Evolutionary conservation across 2,113 vertebrate genomes (phyloP).

Genomic region (Numida meleagris): DNA sequence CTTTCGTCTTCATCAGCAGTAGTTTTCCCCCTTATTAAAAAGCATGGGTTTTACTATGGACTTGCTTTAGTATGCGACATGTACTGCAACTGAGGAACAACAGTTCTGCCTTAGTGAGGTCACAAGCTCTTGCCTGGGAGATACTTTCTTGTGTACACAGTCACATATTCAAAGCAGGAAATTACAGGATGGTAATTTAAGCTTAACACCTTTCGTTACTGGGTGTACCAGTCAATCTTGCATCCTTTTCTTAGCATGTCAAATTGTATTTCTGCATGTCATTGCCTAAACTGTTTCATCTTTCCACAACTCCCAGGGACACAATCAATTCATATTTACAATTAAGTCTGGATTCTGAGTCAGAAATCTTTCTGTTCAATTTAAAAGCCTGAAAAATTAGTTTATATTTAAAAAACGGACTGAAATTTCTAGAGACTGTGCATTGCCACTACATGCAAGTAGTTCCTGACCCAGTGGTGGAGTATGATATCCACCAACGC

Average conservation of each 20-base stretch:
- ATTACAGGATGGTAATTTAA: constrained; percentile 34
- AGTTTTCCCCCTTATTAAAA: background rate
- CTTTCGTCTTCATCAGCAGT: background rate
- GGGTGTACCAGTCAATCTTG: constrained; percentile 48
- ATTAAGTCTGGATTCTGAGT: background rate
- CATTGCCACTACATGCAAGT: background rate
- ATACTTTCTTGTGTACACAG: constrained; percentile 22
- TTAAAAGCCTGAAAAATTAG: constrained; percentile 9
- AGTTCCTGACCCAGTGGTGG: background rate
- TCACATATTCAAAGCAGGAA: constrained; percentile 53
- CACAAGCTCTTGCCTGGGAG: constrained; percentile 31
- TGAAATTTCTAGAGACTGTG: background rate
- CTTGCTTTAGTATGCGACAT: background rate
- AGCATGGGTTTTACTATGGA: background rate
- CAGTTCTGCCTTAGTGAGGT: constrained; percentile 39
- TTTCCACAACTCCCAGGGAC: constrained; percentile 9
- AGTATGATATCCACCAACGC: background rate
- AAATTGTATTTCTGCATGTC: constrained; percentile 35
- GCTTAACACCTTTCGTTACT: constrained; percentile 42
- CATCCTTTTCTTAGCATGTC: background rate
- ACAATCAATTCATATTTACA: constrained; percentile 11
- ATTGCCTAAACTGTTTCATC: constrained; percentile 16
- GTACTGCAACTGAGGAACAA: constrained; percentile 29
- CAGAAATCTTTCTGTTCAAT: background rate
- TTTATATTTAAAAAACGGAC: background rate